These are phyloP conservation scores for Enteromius mattozi DNA, from an alignment of 2,797 vertebrate genomes.

Conservation along the genomic window DNA sequence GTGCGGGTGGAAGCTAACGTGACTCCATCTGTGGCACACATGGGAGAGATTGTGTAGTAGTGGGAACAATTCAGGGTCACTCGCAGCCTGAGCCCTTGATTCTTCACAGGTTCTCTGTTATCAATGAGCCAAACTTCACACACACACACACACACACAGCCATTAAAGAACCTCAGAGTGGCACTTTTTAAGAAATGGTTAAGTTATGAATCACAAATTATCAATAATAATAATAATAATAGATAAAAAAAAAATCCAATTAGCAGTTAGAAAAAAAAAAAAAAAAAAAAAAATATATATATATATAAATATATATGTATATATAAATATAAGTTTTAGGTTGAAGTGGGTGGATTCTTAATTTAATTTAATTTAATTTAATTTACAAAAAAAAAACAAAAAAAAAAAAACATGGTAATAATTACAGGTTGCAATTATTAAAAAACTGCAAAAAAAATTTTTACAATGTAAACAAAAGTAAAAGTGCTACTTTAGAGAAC, in stretches of 20 bases:
- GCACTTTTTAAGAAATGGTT: neutral
- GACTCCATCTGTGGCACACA: constrained; percentile 67
- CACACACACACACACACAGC: constrained; percentile 36
- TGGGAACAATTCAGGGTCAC: constrained; percentile 63
- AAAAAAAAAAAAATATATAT: too few relatives aligned
- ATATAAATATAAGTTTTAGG: neutral
- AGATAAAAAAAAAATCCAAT: neutral
- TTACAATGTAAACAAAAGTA: neutral
- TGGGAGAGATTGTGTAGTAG: constrained; percentile 60
- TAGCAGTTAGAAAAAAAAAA: neutral
- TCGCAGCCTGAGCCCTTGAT: constrained; percentile 56
- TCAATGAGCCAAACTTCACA: constrained; percentile 39
- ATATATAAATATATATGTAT: too few relatives aligned
- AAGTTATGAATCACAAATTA: neutral
- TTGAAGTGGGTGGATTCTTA: neutral
- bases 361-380: neutral
- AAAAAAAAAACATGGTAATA: neutral
- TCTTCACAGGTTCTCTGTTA: constrained; percentile 56
- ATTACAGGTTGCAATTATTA: neutral
- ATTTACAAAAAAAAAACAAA: neutral
- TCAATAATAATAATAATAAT: neutral
- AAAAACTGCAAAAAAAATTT: neutral
- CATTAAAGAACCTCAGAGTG: neutral
- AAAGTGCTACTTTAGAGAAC: neutral
- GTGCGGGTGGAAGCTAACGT: constrained; percentile 47